Conservation (phyloP, 2,888 invertebrate genomes). For the Bombylius discolor region DNA sequence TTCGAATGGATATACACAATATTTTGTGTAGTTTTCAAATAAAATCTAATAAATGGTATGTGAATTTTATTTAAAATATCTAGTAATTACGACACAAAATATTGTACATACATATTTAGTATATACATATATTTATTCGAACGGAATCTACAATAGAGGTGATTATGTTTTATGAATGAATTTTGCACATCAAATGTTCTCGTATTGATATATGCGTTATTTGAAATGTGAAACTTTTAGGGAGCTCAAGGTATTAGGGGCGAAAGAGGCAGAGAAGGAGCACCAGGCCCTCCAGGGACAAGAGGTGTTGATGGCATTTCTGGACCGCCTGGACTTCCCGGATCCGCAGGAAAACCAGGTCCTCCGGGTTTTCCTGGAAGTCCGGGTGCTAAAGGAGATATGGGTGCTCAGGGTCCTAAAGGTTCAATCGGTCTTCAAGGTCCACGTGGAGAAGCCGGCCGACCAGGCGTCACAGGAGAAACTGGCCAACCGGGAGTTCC, state of each 20-base stretch:
- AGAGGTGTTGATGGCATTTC: slow-evolving; percentile 67
- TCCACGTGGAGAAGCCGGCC: slow-evolving; percentile 65
- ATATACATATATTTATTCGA: too few relatives aligned
- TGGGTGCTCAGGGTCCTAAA: slow-evolving; percentile 59
- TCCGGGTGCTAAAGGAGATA: slow-evolving; percentile 70
- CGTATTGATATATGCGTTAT: too few relatives aligned
- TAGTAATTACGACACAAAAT: too few relatives aligned
- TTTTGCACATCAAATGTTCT: too few relatives aligned
- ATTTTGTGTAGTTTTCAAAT: too few relatives aligned
- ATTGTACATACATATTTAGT: too few relatives aligned
- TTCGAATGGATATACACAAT: too few relatives aligned
- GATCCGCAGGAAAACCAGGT: slow-evolving; percentile 68
- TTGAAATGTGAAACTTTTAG: slow-evolving; percentile 30
- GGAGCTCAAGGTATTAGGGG: slow-evolving; percentile 69
- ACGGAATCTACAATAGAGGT: too few relatives aligned
- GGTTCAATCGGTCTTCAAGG: slow-evolving; percentile 74
- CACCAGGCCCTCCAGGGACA: slow-evolving; percentile 61
- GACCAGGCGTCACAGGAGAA: slow-evolving; percentile 65
- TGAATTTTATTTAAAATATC: too few relatives aligned
- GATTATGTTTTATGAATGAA: too few relatives aligned
- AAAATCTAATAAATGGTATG: too few relatives aligned
- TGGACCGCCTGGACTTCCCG: slow-evolving; percentile 54
- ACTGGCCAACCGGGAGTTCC: slow-evolving; percentile 57
- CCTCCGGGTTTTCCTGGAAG: slow-evolving; percentile 71
- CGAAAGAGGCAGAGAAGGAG: slow-evolving; percentile 73